Conservation (phyloP, 30 jellyfish, hydroid and myxozoan species). For the Chironex yamaguchii region DNA sequence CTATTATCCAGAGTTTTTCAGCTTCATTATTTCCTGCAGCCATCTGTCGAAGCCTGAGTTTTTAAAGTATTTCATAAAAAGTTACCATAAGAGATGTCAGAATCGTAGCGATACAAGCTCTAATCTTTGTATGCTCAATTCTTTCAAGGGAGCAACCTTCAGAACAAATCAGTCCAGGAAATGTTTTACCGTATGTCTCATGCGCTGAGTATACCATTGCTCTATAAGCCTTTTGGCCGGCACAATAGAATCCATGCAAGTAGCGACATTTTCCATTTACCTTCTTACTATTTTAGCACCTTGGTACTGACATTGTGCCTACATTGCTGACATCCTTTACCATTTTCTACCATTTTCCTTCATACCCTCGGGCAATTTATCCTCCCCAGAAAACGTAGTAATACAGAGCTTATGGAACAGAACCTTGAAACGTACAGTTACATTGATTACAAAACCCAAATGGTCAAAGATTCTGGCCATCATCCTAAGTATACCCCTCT, state of each 20-base stretch:
- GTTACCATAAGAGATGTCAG: slow-evolving; percentile 8
- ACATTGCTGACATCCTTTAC: background rate
- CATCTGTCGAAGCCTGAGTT: slow-evolving; percentile 3
- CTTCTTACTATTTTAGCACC: background rate
- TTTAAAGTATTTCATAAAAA: slow-evolving; percentile 8
- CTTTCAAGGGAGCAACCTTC: slow-evolving; percentile 10
- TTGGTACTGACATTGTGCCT: background rate
- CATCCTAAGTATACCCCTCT: slow-evolving; percentile 4
- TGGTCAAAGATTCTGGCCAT: slow-evolving; percentile 38
- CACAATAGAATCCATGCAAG: background rate
- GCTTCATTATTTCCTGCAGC: background rate
- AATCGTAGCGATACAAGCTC: slow-evolving; percentile 13
- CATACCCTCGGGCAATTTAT: slow-evolving; percentile 2
- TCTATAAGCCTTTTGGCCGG: slow-evolving; percentile 25
- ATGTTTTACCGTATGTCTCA: background rate
- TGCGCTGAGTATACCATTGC: slow-evolving; percentile 11
- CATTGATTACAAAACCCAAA: slow-evolving; percentile 22
- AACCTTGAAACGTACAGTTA: slow-evolving; percentile 13
- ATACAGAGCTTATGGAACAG: slow-evolving; percentile 32
- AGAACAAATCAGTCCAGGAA: slow-evolving; percentile 4
- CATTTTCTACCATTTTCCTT: slow-evolving; percentile 7
- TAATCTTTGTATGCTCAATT: slow-evolving; percentile 12
- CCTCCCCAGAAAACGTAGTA: slow-evolving; percentile 51
- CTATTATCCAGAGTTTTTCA: background rate
- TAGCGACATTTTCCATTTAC: background rate